Conservation (phyloP, 2,113 vertebrate species). For the Notarius quadriscutis region DNA sequence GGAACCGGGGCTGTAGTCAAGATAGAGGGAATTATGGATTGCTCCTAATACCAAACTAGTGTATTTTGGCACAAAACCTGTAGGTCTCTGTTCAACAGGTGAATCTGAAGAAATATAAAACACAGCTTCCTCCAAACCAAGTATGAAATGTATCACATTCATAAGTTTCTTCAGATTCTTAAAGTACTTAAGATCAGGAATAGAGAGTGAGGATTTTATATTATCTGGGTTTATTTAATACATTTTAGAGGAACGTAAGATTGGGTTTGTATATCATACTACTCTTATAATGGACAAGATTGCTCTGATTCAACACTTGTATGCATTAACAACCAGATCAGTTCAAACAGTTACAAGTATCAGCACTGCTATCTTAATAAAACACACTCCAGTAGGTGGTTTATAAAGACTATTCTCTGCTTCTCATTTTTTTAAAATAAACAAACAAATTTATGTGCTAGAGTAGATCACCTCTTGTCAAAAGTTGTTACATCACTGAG, state of each 20-base stretch:
- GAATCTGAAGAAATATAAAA: neutral
- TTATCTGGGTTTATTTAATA: neutral
- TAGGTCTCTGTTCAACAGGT: neutral
- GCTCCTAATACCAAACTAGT: neutral
- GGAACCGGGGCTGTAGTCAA: neutral
- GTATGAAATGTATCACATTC: too few species aligned
- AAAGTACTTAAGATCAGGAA: neutral
- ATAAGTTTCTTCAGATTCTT: too few species aligned
- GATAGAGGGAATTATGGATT: neutral
- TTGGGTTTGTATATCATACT: neutral
- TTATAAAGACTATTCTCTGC: neutral
- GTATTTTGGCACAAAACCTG: neutral
- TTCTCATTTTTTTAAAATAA: neutral
- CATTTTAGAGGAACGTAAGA: neutral
- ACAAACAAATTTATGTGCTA: neutral
- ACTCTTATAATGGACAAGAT: neutral
- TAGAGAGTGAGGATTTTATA: neutral
- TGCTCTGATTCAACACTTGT: neutral
- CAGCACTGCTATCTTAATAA: neutral
- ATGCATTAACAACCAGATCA: neutral
- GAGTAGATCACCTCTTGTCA: slow-evolving; percentile 75
- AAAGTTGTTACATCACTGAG: slow-evolving; percentile 69
- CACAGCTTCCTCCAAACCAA: too few species aligned
- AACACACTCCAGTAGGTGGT: too few species aligned
- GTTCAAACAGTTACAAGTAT: neutral